phyloP scores from a whole-genome alignment of 2,113 vertebrate genomes.

The Corythornis vintsioides region DNA sequence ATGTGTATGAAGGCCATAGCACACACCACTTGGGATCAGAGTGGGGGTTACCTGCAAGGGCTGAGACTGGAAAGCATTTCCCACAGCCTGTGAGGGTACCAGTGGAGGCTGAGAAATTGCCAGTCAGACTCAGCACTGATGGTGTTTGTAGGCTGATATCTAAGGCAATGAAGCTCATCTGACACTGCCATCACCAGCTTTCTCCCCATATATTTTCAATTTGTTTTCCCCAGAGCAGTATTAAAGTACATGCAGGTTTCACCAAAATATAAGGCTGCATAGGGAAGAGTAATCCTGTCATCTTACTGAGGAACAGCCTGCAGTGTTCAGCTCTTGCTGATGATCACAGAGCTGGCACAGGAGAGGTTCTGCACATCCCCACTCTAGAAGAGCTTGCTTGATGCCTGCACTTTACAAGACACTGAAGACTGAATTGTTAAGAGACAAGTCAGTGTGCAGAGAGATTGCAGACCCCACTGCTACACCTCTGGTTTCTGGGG shows the following conservation, averaged over 20 bases:
- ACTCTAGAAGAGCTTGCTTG: background rate
- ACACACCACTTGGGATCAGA: rapidly evolving
- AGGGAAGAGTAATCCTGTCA: background rate
- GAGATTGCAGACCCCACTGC: background rate
- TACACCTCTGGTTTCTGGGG: background rate
- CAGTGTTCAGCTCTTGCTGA: background rate
- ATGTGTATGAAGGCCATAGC: rapidly evolving
- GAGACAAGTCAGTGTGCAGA: background rate
- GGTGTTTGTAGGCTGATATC: background rate
- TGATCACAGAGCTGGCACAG: background rate
- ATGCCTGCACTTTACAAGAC: background rate
- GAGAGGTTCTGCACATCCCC: background rate
- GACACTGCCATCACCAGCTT: rapidly evolving
- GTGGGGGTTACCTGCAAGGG: background rate
- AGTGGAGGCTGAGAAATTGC: background rate
- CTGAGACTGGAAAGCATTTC: background rate
- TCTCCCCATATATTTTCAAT: background rate
- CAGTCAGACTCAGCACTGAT: background rate
- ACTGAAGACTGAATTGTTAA: rapidly evolving
- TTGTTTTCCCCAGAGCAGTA: background rate
- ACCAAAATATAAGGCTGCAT: background rate
- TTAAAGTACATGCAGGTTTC: background rate
- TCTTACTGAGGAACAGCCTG: background rate
- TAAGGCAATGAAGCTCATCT: background rate
- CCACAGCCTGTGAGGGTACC: background rate